These are phyloP conservation scores for Psephotus haematonotus DNA, from an alignment of 2,113 vertebrate species.

Conservation along the genomic window DNA sequence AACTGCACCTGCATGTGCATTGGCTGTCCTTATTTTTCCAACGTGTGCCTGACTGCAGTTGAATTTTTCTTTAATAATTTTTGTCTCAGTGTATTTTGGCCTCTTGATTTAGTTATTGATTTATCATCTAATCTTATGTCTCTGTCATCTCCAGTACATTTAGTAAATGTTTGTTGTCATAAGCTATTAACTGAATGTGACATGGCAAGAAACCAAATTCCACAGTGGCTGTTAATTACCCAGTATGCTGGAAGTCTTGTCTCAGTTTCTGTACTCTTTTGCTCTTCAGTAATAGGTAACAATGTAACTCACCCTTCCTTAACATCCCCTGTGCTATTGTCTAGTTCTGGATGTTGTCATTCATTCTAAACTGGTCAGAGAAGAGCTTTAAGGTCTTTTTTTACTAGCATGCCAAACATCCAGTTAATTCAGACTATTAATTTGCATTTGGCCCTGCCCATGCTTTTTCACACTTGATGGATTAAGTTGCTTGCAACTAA, in stretches of 20 bases:
- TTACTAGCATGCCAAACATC: background rate
- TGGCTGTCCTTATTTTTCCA: background rate
- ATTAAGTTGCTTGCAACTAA: background rate
- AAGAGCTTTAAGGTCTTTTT: background rate
- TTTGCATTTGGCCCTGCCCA: background rate
- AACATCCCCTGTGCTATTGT: background rate
- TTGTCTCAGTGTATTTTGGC: background rate
- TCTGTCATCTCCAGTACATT: constrained; percentile 31
- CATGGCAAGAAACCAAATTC: constrained; percentile 44
- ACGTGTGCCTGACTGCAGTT: background rate
- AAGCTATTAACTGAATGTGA: constrained; percentile 30
- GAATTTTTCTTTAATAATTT: background rate
- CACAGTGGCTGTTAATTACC: constrained; percentile 26
- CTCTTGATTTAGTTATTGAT: constrained; percentile 48
- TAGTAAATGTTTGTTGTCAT: constrained; percentile 48
- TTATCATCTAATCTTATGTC: constrained; percentile 7
- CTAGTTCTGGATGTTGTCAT: background rate
- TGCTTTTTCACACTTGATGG: background rate
- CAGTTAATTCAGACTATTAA: background rate
- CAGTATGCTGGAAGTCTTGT: background rate
- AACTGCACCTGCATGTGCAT: background rate
- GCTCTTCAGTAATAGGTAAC: background rate
- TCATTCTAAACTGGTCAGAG: background rate
- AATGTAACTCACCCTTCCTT: background rate
- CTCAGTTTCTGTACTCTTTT: background rate